Base-by-base conservation (phyloP, 53 echinoderm and acorn worm genomes). In the Stichopus horrens region DNA sequence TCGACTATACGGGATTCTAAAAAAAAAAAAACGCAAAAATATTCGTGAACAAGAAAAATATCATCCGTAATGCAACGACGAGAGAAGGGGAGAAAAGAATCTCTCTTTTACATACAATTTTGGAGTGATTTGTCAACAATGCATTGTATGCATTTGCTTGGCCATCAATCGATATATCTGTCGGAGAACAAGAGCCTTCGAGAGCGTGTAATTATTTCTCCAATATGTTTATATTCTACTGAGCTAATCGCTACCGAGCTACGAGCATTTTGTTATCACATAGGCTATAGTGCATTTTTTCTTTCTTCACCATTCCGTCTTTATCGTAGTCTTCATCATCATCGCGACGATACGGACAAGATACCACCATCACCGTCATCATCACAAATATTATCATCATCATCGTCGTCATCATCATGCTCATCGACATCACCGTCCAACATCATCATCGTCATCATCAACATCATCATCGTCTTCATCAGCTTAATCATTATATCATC, bases 81-180 rank as follows among this genome's bases (percentile, higher is more conserved):
- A 37, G 37, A 37, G 37, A 37, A 37, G 37, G 37, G 37, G 37
- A 37, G 37, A 37, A 37, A 37, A 37, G 37, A 37, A 37, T 37
- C 37, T 37, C 37, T 37, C 37, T 37, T 37, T 37, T 37, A 37
- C 37, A 37, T 37, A 37, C 37, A 63, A 14, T 63, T 37, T 63
- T 78, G 55, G 20, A 79, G 79, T 79, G 79, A 79, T 79, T 79
- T 79, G 79, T 79, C 79, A 52, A 79, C 79, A 79, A 19, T 55
- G 13, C 37, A 55, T 55, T 52, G 79, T 54, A 79, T 54, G 79
- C 19, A 52, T 53, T 79, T 52, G 79, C 37, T 53, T 53, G 55
- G 14, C n/a, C 79, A 53, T 79, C 5, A 55, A 79, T 79, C 79
- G 79, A 79, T 79, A 79, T 53, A 54, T 19, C 1, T 19, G 54